A percentile compares a stretch with the other conserved stretches of the same genome.
Evolutionary conservation across 2,113 vertebrate genomes (phyloP).

Genomic region (Vulpes lagopus): DNA sequence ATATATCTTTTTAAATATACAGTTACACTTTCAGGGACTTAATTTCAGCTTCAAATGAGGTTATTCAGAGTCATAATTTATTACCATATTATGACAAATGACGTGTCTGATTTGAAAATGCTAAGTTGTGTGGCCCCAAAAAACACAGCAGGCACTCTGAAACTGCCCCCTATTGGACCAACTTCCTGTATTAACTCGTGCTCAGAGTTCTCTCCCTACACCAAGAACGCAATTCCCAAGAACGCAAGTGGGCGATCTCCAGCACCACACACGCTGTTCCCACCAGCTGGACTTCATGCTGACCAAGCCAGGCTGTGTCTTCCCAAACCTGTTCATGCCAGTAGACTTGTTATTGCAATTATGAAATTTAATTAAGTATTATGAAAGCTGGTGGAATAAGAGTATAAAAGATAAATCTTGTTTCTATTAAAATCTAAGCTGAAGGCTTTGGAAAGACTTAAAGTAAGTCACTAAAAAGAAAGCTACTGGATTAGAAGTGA

Average conservation of each 20-base stretch:
- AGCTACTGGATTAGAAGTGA: neutral
- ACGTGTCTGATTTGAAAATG: neutral
- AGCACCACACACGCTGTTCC: neutral
- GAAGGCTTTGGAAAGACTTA: slow-evolving; percentile 28
- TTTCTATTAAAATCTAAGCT: slow-evolving; percentile 52
- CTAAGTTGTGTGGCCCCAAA: neutral
- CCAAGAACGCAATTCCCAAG: neutral
- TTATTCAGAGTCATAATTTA: neutral
- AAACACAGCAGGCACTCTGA: neutral
- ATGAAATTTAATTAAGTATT: slow-evolving; percentile 50
- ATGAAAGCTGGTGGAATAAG: slow-evolving; percentile 33
- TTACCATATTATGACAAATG: neutral
- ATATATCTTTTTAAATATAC: neutral
- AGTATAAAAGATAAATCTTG: neutral
- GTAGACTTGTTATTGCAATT: slow-evolving; percentile 28
- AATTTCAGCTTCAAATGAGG: neutral
- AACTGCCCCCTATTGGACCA: neutral
- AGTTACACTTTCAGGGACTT: neutral
- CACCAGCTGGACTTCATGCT: neutral
- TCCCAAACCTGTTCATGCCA: neutral
- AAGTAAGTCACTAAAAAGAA: slow-evolving; percentile 32
- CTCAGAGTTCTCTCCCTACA: neutral
- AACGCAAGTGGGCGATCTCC: neutral
- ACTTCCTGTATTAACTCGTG: neutral
- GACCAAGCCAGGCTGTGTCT: neutral